Percentiles rank a stretch among this genome's conserved stretches.
Evolutionary conservation across 64 coral and sea anemone species (phyloP).

Genomic region (Actinia tenebrosa): DNA sequence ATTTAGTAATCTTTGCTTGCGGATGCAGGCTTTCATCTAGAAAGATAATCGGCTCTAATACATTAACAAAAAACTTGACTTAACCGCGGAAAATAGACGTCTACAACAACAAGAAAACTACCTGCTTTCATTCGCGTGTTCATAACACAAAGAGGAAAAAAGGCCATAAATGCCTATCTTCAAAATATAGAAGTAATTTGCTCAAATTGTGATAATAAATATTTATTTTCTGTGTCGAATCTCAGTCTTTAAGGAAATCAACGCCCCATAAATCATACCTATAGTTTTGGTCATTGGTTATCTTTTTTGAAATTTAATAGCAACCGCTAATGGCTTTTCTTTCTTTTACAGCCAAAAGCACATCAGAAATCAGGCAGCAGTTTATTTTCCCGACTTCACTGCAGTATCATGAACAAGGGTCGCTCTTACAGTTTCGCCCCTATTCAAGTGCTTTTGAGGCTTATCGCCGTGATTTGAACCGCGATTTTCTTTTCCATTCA

Average conservation of each 20-base stretch:
- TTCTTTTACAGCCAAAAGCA: conserved; percentile 19
- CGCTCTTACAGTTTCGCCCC: background rate
- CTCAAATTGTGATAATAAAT: background rate
- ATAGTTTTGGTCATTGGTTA: conserved; percentile 1
- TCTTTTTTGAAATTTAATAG: conserved; percentile 15
- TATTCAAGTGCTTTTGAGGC: conserved; percentile 7
- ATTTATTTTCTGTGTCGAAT: background rate
- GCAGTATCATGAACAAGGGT: background rate
- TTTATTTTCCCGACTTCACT: background rate
- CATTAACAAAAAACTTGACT: background rate
- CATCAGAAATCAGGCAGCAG: conserved; percentile 4
- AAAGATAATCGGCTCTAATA: background rate
- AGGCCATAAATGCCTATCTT: background rate
- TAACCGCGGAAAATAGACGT: background rate
- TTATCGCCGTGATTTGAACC: background rate
- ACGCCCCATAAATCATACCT: background rate
- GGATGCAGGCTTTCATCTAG: background rate
- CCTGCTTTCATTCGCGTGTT: conserved; percentile 12
- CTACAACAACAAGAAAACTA: conserved; percentile 13
- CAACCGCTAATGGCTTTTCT: conserved; percentile 16
- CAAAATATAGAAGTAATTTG: background rate
- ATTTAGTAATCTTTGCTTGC: background rate
- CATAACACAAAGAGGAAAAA: background rate
- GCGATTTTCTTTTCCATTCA: background rate
- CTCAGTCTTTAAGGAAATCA: background rate